Base-by-base conservation (phyloP, 2,797 vertebrate species). In the Coreius guichenoti region DNA sequence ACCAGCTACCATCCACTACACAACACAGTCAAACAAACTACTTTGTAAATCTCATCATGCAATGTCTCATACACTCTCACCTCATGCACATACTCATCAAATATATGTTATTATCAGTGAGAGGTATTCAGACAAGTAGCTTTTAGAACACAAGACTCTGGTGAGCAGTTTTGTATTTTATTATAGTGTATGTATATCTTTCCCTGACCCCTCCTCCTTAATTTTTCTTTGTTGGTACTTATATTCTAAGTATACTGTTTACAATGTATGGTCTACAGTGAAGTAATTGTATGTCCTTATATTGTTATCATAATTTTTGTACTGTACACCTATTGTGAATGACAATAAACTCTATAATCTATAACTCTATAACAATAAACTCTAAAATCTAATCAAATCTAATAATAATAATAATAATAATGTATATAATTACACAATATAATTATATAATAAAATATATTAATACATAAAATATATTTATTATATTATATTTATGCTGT, bases 1-100 rank as follows among this genome's bases (percentile, higher is more conserved):
- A 12, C 6, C 23, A 81, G 49, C 33, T 43, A 56, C n/a, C 80
- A 81, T 56, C 33, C 33, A 43, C 23, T 70, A 82, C 84, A 68
- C 43, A 23, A 72, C 23, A 72, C 8, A 39, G 69, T 45, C 12
- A 72, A 72, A 45, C 23, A 43, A 70, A n/a, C 23, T 45, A 45
- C 39, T 72, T 39, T 72, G n/a, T 73, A 49, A 29, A 77, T 77
- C 54, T 58, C 21, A 36, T 56, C 12, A 17, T 39, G 54, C 54
- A 58, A 39, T 39, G 33, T 58, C 75, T 58, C 75, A 58, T 26
- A 3, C 54, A 56, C 19, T 54, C 29, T 5, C 16, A 54, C 47
- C 11, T 13, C 17, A 39, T 4, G 14, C 51, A 76, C 19, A 39
- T 9, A 56, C 51, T 77, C 23, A 26, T 19, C 31, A 33, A 56